Evolutionary conservation across 30 jellyfish, hydroid and myxozoan genomes (phyloP).

Genomic region (Rhopilema esculentum): DNA sequence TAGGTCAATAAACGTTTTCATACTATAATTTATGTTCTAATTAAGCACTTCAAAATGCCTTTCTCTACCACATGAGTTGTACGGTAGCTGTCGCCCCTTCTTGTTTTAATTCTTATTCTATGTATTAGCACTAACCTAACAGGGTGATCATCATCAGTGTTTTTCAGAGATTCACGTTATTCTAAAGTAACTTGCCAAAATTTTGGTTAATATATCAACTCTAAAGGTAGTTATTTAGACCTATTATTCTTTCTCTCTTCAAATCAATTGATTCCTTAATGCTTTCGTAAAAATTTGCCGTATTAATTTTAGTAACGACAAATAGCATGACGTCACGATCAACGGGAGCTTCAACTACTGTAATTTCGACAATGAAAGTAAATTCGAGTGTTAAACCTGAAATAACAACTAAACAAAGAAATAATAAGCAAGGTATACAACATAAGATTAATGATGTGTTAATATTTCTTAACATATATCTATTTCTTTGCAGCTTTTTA

Average conservation of each 20-base stretch:
- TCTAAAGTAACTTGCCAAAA: too few species aligned
- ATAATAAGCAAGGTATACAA: conserved; percentile 28
- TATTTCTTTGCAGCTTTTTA: background rate
- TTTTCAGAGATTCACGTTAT: too few species aligned
- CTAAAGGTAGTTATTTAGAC: background rate
- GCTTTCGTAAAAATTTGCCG: background rate
- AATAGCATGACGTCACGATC: conserved; percentile 13
- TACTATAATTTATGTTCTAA: background rate
- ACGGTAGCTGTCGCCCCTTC: too few species aligned
- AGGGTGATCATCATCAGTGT: too few species aligned
- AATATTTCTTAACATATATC: background rate
- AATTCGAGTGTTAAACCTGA: conserved; percentile 15
- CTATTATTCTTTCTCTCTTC: background rate
- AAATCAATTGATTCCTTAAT: background rate
- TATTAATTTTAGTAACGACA: conserved; percentile 50
- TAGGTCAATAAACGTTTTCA: background rate
- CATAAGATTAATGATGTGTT: background rate
- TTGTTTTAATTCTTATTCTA: too few species aligned
- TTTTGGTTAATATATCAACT: too few species aligned
- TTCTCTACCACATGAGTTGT: too few species aligned
- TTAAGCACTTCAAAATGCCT: too few species aligned
- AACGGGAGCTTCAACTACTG: conserved; percentile 1
- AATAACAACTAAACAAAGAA: conserved; percentile 35
- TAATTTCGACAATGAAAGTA: conserved; percentile 2
- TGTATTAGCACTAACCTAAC: too few species aligned